These are phyloP conservation scores for Bombus picipes DNA, from an alignment of 1,140 invertebrate genomes.

Conservation along the genomic window DNA sequence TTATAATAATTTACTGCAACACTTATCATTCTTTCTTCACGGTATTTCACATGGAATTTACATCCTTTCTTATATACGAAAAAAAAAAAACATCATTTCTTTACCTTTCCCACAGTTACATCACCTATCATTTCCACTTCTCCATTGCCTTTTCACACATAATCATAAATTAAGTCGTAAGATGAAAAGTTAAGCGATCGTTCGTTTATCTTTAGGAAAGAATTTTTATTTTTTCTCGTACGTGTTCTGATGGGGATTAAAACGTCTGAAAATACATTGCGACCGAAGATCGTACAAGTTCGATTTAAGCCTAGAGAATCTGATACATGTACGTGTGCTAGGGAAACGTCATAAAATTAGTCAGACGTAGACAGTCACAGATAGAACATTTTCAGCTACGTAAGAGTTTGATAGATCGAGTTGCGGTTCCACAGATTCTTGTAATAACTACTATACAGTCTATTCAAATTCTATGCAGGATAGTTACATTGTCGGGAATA, in stretches of 20 bases:
- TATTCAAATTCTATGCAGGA: slow-evolving; percentile 9
- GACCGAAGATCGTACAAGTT: background rate
- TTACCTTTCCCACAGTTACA: no score
- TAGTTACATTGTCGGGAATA: background rate
- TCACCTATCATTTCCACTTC: no score
- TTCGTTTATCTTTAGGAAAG: background rate
- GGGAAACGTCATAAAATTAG: background rate
- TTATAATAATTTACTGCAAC: no score
- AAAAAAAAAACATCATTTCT: no score
- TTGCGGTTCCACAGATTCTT: background rate
- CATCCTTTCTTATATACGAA: no score
- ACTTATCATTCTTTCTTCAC: no score
- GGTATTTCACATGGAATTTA: no score
- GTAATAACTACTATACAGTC: slow-evolving; percentile 8
- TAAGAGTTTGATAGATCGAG: slow-evolving; percentile 3
- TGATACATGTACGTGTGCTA: background rate
- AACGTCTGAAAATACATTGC: no score
- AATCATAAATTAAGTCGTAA: no score
- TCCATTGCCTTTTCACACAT: no score
- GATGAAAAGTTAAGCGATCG: background rate
- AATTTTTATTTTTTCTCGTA: background rate
- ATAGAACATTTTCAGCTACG: background rate
- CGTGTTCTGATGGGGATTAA: background rate
- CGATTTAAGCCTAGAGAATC: no score
- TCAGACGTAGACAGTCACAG: background rate